Evolutionary conservation across 2,888 invertebrate species (phyloP).

Genomic region (Cephus nigrinus): DNA sequence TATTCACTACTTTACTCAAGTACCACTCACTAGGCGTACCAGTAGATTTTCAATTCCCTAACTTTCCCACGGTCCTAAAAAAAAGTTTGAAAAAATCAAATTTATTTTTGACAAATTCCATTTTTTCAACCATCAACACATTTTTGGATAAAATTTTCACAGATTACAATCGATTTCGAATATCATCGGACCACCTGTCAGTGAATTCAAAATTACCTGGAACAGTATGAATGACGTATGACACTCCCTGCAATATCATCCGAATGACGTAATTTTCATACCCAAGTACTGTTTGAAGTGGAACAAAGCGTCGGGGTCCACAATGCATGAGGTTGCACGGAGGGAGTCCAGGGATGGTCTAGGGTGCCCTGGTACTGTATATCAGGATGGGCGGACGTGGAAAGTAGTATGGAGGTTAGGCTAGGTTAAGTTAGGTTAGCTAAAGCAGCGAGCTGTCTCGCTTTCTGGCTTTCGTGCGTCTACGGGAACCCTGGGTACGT

Average conservation of each 20-base stretch:
- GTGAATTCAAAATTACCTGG: too few relatives aligned
- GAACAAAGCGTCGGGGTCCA: slow-evolving; percentile 28
- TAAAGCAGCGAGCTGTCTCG: slow-evolving; percentile 31
- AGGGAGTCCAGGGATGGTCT: slow-evolving; percentile 15
- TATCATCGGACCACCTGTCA: too few relatives aligned
- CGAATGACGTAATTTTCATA: slow-evolving; percentile 24
- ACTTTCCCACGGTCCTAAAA: too few relatives aligned
- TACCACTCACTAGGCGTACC: too few relatives aligned
- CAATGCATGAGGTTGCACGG: slow-evolving; percentile 23
- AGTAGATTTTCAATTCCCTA: too few relatives aligned
- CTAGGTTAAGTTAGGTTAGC: slow-evolving; percentile 25
- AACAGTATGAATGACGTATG: too few relatives aligned
- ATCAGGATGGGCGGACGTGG: slow-evolving; percentile 3
- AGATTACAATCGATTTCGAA: too few relatives aligned
- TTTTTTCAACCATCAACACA: too few relatives aligned
- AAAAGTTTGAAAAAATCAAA: too few relatives aligned
- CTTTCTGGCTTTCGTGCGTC: slow-evolving; percentile 20
- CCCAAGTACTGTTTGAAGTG: slow-evolving; percentile 27
- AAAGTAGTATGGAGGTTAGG: slow-evolving; percentile 7
- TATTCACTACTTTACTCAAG: too few relatives aligned
- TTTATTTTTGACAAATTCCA: too few relatives aligned
- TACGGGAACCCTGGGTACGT: background rate
- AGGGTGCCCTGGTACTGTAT: slow-evolving; percentile 2
- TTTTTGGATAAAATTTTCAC: too few relatives aligned
- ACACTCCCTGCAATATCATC: background rate